phyloP scores from a whole-genome alignment of 2,113 vertebrate genomes.

The Zosterops borbonicus region DNA sequence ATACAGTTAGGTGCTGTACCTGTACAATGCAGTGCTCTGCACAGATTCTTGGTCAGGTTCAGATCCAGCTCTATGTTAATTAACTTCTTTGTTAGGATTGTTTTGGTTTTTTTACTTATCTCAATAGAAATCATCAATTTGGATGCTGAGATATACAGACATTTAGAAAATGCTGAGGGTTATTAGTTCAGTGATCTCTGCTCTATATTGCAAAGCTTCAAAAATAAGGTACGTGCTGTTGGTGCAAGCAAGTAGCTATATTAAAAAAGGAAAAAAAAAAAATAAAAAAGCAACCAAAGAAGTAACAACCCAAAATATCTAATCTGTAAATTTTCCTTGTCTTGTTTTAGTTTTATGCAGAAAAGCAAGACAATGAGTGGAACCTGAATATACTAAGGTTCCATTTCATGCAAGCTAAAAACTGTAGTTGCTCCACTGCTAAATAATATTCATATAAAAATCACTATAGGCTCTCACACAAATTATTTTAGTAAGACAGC shows the following conservation, averaged over 20 bases:
- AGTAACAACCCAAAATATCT: rapidly evolving
- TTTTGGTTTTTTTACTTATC: not conserved
- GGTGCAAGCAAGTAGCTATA: not conserved
- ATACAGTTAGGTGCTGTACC: not conserved
- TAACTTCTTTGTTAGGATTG: not conserved
- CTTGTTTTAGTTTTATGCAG: not conserved
- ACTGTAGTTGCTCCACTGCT: not conserved
- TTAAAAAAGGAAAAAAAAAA: not conserved
- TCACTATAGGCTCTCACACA: not conserved
- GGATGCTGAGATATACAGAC: rapidly evolving
- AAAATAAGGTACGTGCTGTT: not conserved
- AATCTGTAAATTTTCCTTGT: not conserved
- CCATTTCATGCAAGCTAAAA: not conserved
- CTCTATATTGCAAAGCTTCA: not conserved
- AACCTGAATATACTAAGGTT: not conserved
- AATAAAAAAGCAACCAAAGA: not conserved
- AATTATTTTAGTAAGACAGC: not conserved
- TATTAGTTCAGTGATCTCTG: not conserved
- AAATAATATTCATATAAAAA: not conserved
- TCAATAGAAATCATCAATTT: not conserved
- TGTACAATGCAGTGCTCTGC: not conserved
- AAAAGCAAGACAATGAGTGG: not conserved
- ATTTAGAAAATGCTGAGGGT: not conserved
- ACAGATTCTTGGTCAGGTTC: not conserved
- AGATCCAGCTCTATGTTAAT: not conserved